Conservation (phyloP, 1,140 invertebrate species). For the Sminthurides bifidus region DNA sequence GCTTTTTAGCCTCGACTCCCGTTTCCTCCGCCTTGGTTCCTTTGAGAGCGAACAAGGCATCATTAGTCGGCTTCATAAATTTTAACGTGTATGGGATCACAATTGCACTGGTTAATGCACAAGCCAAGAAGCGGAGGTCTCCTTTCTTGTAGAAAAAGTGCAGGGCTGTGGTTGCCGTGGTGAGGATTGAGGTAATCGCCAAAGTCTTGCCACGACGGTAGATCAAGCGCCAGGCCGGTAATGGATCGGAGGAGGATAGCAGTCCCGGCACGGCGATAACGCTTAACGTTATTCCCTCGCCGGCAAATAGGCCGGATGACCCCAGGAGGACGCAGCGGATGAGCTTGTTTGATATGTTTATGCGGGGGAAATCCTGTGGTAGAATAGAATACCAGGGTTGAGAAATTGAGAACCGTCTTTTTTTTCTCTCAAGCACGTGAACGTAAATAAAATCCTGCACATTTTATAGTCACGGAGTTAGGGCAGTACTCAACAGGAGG, state of each 20-base stretch:
- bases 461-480: too few relatives aligned
- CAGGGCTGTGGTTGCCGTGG: neutral
- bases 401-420: too few relatives aligned
- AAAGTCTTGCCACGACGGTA: conserved; percentile 12
- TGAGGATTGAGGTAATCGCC: neutral
- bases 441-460: too few relatives aligned
- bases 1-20: neutral
- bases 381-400: too few relatives aligned
- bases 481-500: too few relatives aligned
- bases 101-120: neutral
- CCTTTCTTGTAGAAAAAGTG: neutral
- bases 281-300: conserved; percentile 3
- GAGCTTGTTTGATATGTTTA: neutral
- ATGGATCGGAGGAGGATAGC: conserved; percentile 1
- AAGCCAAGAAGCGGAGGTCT: neutral
- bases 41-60: conserved; percentile 3
- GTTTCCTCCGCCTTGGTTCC: neutral
- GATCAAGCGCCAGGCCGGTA: conserved; percentile 2
- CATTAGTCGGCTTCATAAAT: conserved; percentile 14
- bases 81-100: conserved; percentile 2
- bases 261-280: conserved; percentile 4
- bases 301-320: conserved; percentile 7
- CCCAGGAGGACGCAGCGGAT: conserved; percentile 1
- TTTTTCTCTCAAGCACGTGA: too few relatives aligned
- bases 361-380: neutral